Evolutionary conservation across 2,113 vertebrate genomes (phyloP).

Genomic region (Sigmodon hispidus): DNA sequence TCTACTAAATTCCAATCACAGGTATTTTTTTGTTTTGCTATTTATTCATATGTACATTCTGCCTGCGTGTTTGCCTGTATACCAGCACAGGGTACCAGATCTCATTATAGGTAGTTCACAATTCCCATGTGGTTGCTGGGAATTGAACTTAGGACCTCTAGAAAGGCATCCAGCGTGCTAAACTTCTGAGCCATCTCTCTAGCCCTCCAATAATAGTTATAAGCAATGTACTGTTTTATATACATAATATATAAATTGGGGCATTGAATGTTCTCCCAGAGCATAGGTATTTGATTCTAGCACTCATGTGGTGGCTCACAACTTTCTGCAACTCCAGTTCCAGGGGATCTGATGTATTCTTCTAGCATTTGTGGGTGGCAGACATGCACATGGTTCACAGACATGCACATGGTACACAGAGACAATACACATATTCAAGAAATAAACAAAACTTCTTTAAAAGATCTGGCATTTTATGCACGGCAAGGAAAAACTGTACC

Average conservation of each 20-base stretch:
- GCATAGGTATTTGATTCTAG: not conserved
- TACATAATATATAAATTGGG: conserved; percentile 37
- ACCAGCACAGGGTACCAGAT: not conserved
- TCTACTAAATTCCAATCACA: conserved; percentile 64
- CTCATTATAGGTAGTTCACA: not conserved
- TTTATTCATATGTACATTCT: not conserved
- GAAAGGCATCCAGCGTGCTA: not conserved
- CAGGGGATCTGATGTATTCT: not conserved
- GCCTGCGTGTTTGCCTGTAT: not conserved
- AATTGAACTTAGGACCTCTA: not conserved
- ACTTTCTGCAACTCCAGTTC: not conserved
- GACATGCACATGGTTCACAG: not conserved
- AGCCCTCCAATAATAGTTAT: not conserved
- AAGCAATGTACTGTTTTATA: conserved; percentile 16
- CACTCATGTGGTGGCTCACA: not conserved
- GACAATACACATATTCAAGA: not conserved
- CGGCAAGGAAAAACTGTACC: not conserved
- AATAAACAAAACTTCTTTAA: not conserved
- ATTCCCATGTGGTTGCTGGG: not conserved
- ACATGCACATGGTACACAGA: not conserved
- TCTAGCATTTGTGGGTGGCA: not conserved
- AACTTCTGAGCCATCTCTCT: not conserved
- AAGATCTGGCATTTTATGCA: not conserved
- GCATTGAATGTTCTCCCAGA: not conserved
- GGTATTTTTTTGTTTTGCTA: not conserved